Evolutionary conservation across 2,113 vertebrate genomes (phyloP), one percentile per base, ranked within the genome.

Genomic region (Phalacrocorax aristotelis): DNA sequence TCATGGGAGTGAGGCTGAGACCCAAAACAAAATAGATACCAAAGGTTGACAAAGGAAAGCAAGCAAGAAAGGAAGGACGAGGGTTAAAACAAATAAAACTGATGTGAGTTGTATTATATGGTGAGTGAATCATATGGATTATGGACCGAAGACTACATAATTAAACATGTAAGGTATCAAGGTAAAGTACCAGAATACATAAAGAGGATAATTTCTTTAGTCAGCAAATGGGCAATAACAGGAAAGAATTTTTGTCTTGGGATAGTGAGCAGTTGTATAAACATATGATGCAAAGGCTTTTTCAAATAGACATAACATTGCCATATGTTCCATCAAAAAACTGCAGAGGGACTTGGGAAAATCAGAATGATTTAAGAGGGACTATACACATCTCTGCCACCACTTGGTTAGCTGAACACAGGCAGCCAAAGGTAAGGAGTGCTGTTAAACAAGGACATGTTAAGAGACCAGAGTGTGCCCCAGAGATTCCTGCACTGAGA

Each of bases 241-340:
- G 96, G 97, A 97, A 98, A 97, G 97, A 98, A 98, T 98, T 98
- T 98, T 98, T 98, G 98, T 98, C 98, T 98, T 97, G 98, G 98
- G 98, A 98, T 98, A 97, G 95, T 87, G 94, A 98, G 98, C 98
- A 98, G 98, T 98, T 98, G 98, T 98, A 98, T 97, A 98, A 98
- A 98, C 98, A 98, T 98, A 98, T 98, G 98, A 98, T 98, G 98
- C 98, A 97, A 98, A 98, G 98, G 97, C 98, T 98, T 98, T 98
- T 98, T 98, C 98, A 98, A 98, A 98, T 97, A 98, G 98, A 98
- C 98, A 98, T 98, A 98, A 98, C 98, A 98, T 96, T 98, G 97
- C 98, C 98, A 98, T 98, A 98, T 98, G 98, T 97, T 98, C 98
- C 95, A 94, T 97, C 97, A 77, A 83, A 98, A 98, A 98, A 97